Percentiles rank a stretch among this genome's conserved stretches.
Evolutionary conservation across 2,888 invertebrate genomes (phyloP).

Genomic region (Amiota communis): DNA sequence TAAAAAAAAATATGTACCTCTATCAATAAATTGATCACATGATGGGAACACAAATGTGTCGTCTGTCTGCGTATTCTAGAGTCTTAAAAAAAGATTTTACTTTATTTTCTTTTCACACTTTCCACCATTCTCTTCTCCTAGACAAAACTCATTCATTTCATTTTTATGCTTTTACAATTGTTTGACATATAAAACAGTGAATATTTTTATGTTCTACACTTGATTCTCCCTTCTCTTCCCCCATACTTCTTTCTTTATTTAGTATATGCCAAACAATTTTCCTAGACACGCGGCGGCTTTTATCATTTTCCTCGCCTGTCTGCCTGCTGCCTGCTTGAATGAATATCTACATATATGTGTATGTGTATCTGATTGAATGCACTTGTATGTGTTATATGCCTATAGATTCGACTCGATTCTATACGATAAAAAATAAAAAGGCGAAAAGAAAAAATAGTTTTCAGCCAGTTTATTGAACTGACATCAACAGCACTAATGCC

Average conservation of each 20-base stretch:
- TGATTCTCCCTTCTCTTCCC: not conserved
- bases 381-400: conserved; percentile 28
- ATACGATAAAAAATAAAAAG: conserved; percentile 37
- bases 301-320: not conserved
- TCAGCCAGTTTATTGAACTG: conserved; percentile 63
- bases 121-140: not conserved
- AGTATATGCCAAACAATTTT: not conserved
- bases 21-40: no score
- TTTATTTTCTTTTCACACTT: not conserved
- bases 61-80: no score
- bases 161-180: conserved; percentile 49
- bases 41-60: no score
- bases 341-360: not conserved
- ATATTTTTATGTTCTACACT: conserved; percentile 13
- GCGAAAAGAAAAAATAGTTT: conserved; percentile 47
- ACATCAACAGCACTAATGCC: not conserved
- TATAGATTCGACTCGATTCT: conserved; percentile 42
- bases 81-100: no score
- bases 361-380: not conserved
- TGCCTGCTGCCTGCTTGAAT: not conserved
- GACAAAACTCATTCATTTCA: conserved; percentile 1
- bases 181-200: conserved; percentile 60
- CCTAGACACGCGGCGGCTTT: conserved; percentile 38
- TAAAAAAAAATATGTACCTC: no score
- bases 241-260: conserved; percentile 17